Evolutionary conservation across 1,140 invertebrate genomes (phyloP), one percentile per base, ranked within the genome.

Genomic region (Diorhabda elongata): DNA sequence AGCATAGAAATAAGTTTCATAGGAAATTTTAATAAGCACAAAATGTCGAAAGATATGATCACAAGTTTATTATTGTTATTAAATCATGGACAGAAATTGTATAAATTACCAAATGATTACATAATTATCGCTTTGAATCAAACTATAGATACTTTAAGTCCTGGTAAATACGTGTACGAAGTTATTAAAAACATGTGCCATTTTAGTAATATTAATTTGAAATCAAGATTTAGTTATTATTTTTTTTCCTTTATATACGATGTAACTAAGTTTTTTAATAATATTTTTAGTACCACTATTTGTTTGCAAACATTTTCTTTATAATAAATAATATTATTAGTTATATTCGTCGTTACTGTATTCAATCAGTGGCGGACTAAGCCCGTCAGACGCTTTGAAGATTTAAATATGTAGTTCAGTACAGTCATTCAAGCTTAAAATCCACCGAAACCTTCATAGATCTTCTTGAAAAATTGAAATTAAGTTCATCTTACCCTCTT

Each of bases 1-100:
- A 80, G 81, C 4, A 76, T 88, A 61, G 79, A 79, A 3, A 75
- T 86, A 60, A 79, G 77, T 64, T 85, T 84, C 68, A 81, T 85
- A 71, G 84, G 84, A 6, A 83, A 84, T 75, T 85, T 76, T 69
- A 68, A 71, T 2, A 74, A 74, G 3, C 82, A 81, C 58, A 68
- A 71, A 65, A 75, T 83, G 44, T 73, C 73, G 0, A 11, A 69
- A 9, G 79, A 78, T 59, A 82, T 83, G 73, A 71, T 83, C n/a
- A 71, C 80, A 44, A 80, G 80, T 26, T 71, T 80, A 3, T 73
- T 78, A 68, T 70, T 74, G 61, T 71, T 84, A 8, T 58, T 85
- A 43, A 68, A 75, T 7, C 69, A 77, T 61, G 82, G 79, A 0
- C 69, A 81, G 7, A 69, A 77, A 65, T 70, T 76, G 45, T 74